Conservation (phyloP, 2,113 vertebrate species). For the Dicrurus megarhynchus region DNA sequence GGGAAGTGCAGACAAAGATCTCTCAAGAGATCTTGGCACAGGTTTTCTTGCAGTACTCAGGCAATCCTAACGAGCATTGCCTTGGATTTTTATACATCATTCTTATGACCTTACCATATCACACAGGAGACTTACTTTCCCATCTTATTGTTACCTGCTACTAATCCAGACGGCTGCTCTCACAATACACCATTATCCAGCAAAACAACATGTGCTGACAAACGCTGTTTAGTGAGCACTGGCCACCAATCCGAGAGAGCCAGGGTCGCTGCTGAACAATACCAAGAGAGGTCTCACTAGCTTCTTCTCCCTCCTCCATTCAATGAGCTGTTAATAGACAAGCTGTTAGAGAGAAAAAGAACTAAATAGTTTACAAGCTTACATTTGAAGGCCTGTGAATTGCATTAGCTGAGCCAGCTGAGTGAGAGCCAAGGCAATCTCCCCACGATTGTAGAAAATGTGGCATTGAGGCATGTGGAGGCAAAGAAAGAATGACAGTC, state of each 20-base stretch:
- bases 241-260: slow-evolving; percentile 3
- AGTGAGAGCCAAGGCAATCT: slow-evolving; percentile 64
- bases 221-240: neutral
- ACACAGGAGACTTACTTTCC: neutral
- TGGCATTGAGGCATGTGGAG: slow-evolving; percentile 62
- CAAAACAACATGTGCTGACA: slow-evolving; percentile 41
- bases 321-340: slow-evolving; percentile 66
- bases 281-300: slow-evolving; percentile 47
- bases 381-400: slow-evolving; percentile 63
- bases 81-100: neutral
- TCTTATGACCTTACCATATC: neutral
- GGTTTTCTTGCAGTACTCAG: neutral
- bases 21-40: neutral
- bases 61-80: neutral
- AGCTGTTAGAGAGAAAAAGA: slow-evolving; percentile 60
- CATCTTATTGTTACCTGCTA: neutral
- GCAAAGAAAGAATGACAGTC: slow-evolving; percentile 58
- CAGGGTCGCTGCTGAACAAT: slow-evolving; percentile 50
- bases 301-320: slow-evolving; percentile 54
- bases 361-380: slow-evolving; percentile 64
- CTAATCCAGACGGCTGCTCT: neutral
- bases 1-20: neutral
- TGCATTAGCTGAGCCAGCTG: slow-evolving; percentile 61
- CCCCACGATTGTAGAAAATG: slow-evolving; percentile 31
- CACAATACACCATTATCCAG: slow-evolving; percentile 41